These are phyloP conservation scores for Lytechinus pictus DNA, from an alignment of 35 echinoderm and acorn worm genomes.

Conservation along the genomic window DNA sequence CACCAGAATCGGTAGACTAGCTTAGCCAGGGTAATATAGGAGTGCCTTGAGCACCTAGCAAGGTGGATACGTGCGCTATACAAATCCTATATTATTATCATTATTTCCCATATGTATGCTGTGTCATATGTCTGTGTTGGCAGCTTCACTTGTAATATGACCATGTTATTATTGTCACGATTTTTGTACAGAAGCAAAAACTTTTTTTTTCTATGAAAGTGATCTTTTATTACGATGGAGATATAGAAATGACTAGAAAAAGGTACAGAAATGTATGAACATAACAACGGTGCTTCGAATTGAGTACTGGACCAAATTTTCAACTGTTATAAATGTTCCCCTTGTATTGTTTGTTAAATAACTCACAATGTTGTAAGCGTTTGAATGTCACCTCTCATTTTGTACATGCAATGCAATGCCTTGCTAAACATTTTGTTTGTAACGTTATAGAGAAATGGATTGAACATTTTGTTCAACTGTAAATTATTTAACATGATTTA, in stretches of 20 bases:
- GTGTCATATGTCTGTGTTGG: too few relatives aligned
- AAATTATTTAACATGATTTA: neutral
- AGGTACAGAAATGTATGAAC: neutral
- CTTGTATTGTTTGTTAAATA: neutral
- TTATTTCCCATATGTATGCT: too few relatives aligned
- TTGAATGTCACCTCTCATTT: neutral
- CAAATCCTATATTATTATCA: too few relatives aligned
- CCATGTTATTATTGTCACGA: too few relatives aligned
- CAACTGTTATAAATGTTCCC: neutral
- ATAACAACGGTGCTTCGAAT: neutral
- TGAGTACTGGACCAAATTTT: neutral
- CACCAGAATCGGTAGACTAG: too few relatives aligned
- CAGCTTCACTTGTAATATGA: too few relatives aligned
- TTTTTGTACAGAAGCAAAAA: neutral
- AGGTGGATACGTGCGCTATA: too few relatives aligned
- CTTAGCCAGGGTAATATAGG: too few relatives aligned
- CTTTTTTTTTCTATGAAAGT: neutral
- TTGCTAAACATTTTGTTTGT: neutral
- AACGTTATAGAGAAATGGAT: neutral
- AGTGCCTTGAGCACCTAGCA: too few relatives aligned
- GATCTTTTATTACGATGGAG: neutral
- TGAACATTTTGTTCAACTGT: too few relatives aligned
- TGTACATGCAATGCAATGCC: neutral
- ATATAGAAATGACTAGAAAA: too few relatives aligned
- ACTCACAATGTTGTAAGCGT: neutral